These are phyloP conservation scores for Papilio demoleus DNA, from an alignment of 2,888 invertebrate genomes.

Conservation along the genomic window DNA sequence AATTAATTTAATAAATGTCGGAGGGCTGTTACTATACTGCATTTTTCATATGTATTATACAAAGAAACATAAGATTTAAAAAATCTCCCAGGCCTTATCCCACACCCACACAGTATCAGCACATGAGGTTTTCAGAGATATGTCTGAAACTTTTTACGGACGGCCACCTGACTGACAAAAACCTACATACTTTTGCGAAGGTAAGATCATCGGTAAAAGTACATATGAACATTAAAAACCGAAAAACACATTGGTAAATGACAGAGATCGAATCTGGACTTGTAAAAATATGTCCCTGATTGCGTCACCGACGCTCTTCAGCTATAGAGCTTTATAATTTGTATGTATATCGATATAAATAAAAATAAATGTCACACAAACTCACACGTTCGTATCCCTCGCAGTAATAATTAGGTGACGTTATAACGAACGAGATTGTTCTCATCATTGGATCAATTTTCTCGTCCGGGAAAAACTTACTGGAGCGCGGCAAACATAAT, in stretches of 20 bases:
- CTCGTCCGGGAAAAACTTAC: slow-evolving; percentile 60
- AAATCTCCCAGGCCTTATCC: too few relatives aligned
- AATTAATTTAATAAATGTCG: not conserved
- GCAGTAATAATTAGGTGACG: slow-evolving; percentile 52
- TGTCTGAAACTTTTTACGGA: too few relatives aligned
- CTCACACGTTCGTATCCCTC: slow-evolving; percentile 59
- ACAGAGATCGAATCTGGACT: too few relatives aligned
- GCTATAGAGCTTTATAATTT: not conserved
- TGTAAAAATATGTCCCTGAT: not conserved
- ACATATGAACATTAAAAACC: too few relatives aligned
- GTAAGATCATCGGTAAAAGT: too few relatives aligned
- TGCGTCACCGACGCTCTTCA: not conserved
- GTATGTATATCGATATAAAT: not conserved
- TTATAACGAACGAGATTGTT: slow-evolving; percentile 54
- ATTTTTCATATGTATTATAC: not conserved
- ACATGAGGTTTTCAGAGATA: too few relatives aligned
- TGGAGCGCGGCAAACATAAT: slow-evolving; percentile 65
- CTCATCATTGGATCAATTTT: slow-evolving; percentile 68
- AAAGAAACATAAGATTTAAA: too few relatives aligned
- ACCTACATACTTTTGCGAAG: too few relatives aligned
- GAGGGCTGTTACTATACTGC: not conserved
- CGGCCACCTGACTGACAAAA: too few relatives aligned
- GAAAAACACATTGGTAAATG: too few relatives aligned
- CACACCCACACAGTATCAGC: too few relatives aligned
- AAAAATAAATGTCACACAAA: slow-evolving; percentile 6